Conservation (phyloP, 2,888 invertebrate species). For the Eupithecia centaureata region DNA sequence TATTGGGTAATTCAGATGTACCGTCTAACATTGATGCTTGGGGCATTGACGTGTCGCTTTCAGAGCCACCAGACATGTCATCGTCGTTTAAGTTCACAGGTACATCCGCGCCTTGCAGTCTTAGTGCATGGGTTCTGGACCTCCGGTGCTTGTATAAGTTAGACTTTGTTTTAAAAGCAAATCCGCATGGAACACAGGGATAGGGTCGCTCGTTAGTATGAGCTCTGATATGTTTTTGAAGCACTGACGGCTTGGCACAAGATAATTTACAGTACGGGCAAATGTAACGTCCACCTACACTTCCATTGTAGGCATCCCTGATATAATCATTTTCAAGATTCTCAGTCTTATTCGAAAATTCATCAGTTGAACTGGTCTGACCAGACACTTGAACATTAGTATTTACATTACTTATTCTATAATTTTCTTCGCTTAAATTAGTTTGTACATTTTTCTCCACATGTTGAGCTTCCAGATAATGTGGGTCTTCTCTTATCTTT, state of each 20-base stretch:
- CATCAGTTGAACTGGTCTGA: constrained; percentile 82
- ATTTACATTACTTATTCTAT: constrained; percentile 80
- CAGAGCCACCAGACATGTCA: constrained; percentile 84
- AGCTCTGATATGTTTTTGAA: constrained; percentile 96
- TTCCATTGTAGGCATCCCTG: constrained; percentile 75
- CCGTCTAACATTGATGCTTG: constrained; percentile 72
- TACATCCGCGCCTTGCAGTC: constrained; percentile 85
- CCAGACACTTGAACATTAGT: constrained; percentile 79
- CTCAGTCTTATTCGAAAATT: constrained; percentile 83
- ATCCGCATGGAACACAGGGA: constrained; percentile 94
- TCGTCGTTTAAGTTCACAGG: constrained; percentile 82
- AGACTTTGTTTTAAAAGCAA: constrained; percentile 97
- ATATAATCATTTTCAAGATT: constrained; percentile 81
- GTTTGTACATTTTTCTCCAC: constrained; percentile 81
- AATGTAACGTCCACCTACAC: constrained; percentile 87
- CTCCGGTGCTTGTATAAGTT: constrained; percentile 96
- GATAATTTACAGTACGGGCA: constrained; percentile 95
- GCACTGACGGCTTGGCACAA: constrained; percentile 96
- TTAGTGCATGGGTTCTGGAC: constrained; percentile 88
- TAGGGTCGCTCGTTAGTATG: constrained; percentile 97
- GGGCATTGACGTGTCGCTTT: constrained; percentile 82
- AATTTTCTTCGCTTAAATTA: constrained; percentile 78
- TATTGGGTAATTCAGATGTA: constrained; percentile 73
- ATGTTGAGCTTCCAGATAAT: constrained; percentile 56
- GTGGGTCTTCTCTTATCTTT: constrained; percentile 70